Percentiles rank a stretch among this genome's conserved stretches.
Evolutionary conservation across 2,113 vertebrate genomes (phyloP).

Genomic region (Drymodes brunneopygia): DNA sequence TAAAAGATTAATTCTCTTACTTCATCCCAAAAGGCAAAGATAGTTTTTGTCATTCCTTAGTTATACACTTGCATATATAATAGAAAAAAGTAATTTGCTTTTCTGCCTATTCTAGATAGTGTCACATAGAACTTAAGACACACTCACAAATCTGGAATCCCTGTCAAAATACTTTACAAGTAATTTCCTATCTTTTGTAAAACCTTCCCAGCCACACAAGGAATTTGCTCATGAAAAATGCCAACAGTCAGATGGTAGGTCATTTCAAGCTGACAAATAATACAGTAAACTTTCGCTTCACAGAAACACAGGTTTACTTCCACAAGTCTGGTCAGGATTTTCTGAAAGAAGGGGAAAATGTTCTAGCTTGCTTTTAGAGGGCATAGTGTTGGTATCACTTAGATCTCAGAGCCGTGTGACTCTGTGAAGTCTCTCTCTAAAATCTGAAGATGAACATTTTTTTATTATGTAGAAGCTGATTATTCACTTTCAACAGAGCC

Average conservation of each 20-base stretch:
- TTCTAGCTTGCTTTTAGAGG: neutral
- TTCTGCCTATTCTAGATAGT: neutral
- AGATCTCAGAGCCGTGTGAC: neutral
- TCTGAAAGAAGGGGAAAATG: neutral
- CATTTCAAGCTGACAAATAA: neutral
- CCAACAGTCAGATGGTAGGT: neutral
- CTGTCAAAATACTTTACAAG: neutral
- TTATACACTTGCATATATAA: neutral
- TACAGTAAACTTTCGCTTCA: neutral
- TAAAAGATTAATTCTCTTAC: neutral
- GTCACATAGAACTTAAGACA: neutral
- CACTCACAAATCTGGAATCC: neutral
- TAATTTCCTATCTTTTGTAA: neutral
- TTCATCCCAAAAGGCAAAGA: conserved; percentile 11
- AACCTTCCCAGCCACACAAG: neutral
- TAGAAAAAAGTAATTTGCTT: neutral
- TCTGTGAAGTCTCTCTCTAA: neutral
- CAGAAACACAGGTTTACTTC: neutral
- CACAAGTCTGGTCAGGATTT: neutral
- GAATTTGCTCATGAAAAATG: neutral
- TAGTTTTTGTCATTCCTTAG: neutral
- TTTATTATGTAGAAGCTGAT: neutral
- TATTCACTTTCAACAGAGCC: neutral
- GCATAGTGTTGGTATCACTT: neutral
- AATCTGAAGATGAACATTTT: neutral